These are phyloP conservation scores for Drosophila pruinosa DNA, from an alignment of 1,140 invertebrate genomes.

Conservation along the genomic window DNA sequence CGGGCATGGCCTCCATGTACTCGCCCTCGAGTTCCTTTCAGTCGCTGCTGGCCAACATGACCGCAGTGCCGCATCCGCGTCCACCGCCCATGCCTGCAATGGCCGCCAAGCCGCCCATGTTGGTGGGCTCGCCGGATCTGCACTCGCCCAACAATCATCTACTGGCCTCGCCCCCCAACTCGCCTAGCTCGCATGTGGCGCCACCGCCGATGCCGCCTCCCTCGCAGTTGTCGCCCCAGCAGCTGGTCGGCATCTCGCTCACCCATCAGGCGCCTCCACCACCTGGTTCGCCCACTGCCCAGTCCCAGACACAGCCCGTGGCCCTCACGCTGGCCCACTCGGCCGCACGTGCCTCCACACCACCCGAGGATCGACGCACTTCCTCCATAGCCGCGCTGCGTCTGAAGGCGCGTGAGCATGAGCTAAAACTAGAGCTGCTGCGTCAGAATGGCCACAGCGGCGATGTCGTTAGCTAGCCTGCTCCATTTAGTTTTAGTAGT, in stretches of 20 bases:
- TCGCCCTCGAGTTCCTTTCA: slow-evolving; percentile 91
- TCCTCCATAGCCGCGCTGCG: slow-evolving; percentile 95
- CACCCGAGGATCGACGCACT: slow-evolving; percentile 91
- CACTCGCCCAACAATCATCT: slow-evolving; percentile 80
- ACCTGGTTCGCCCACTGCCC: slow-evolving; percentile 54
- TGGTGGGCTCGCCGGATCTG: slow-evolving; percentile 80
- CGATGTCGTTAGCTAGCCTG: slow-evolving; percentile 87
- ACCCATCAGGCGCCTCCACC: slow-evolving; percentile 56
- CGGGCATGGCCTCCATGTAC: slow-evolving; percentile 86
- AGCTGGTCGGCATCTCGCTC: slow-evolving; percentile 68
- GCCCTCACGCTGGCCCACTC: slow-evolving; percentile 54
- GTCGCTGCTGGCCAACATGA: slow-evolving; percentile 91
- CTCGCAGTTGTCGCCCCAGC: slow-evolving; percentile 56
- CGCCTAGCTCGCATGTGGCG: slow-evolving; percentile 85
- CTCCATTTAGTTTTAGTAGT: slow-evolving; percentile 2
- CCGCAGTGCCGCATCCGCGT: slow-evolving; percentile 86
- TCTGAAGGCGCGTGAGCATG: slow-evolving; percentile 95
- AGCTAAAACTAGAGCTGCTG: slow-evolving; percentile 92
- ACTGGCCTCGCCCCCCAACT: slow-evolving; percentile 84
- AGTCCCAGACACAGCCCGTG: slow-evolving; percentile 64
- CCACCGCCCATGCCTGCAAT: slow-evolving; percentile 84
- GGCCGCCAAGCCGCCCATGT: slow-evolving; percentile 66
- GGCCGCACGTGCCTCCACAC: slow-evolving; percentile 70
- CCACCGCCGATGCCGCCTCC: slow-evolving; percentile 40
- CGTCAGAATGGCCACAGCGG: slow-evolving; percentile 88